Evolutionary conservation across 2,888 invertebrate species (phyloP), one percentile per base, ranked within the genome.

Genomic region (Helleia helle): DNA sequence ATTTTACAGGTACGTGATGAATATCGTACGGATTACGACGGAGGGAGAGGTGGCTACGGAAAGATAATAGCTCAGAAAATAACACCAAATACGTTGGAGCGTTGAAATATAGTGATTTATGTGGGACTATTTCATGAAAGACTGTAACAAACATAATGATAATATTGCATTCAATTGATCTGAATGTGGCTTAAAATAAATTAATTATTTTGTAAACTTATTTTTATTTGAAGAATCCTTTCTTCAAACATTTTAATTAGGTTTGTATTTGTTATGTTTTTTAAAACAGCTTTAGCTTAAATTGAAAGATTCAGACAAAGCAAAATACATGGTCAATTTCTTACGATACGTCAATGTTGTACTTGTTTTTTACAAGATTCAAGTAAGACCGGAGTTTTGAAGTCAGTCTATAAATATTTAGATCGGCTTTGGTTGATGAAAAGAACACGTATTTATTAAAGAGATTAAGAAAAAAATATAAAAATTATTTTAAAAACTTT

Each of bases 41-140:
- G 93, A 24, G 99, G 99, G 0, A 86, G 99, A 70, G 99, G 99
- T 37, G 99, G 99, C 11, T 99, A 97, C 77, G 98, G 98, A 18
- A 97, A 97, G 83, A 91, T 97, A 47, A 90, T 96, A 51, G 93
- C 93, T 48, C 94, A 94, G 66, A 95, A 95, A 81, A 88, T 93
- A 40, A 87, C 77, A 2, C 87, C 89, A 1, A 87, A 88, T 49
- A 88, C 88, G 6, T 58, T 79, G 62, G 87, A 88, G 57, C 87
- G 76, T 52, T 81, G 67, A 77, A 43, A 50, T 56, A 59, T 48
- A 37, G 37, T 37, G 25, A 38, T 22, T n/a, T 1, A 22, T 7
- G 22, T 22, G 3, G 5, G 7, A 6, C 5, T 6, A 22, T 22
- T 22, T 22, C 22, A 6, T 56, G 54, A 58, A 65, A 71, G 72